Percentiles rank a stretch among this genome's conserved stretches.
These are phyloP conservation scores for Grantiella picta DNA, from an alignment of 2,113 vertebrate genomes.

Conservation along the genomic window DNA sequence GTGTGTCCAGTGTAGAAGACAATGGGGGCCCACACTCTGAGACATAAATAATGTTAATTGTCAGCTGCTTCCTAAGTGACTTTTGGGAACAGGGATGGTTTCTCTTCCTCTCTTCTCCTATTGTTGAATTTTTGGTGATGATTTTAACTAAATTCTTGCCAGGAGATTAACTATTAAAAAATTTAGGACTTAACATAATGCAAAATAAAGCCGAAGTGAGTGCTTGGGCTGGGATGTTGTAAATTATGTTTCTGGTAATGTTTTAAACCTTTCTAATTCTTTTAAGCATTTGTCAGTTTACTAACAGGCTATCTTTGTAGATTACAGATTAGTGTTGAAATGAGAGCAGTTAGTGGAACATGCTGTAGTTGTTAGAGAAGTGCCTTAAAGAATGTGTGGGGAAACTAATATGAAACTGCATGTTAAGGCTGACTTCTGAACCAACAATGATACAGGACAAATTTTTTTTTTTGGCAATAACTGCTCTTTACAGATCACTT, in stretches of 20 bases:
- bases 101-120: not conserved
- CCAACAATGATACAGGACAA: not conserved
- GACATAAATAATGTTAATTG: conserved; percentile 15
- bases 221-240: not conserved
- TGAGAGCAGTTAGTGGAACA: not conserved
- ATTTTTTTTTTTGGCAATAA: not conserved
- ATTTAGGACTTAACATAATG: not conserved
- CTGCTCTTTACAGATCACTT: not conserved
- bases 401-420: not conserved
- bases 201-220: not conserved
- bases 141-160: not conserved
- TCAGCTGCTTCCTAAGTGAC: not conserved
- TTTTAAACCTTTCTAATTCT: not conserved
- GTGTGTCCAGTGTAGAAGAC: not conserved
- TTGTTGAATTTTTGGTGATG: not conserved
- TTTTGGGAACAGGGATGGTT: not conserved
- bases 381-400: not conserved
- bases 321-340: not conserved
- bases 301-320: not conserved
- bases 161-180: not conserved
- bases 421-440: not conserved
- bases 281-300: not conserved
- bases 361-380: not conserved
- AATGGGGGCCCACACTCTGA: not conserved
- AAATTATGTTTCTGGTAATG: not conserved